Percentiles rank a stretch among this genome's conserved stretches.
Conservation (phyloP, 1,140 invertebrate genomes). For the Tenebrio molitor region DNA sequence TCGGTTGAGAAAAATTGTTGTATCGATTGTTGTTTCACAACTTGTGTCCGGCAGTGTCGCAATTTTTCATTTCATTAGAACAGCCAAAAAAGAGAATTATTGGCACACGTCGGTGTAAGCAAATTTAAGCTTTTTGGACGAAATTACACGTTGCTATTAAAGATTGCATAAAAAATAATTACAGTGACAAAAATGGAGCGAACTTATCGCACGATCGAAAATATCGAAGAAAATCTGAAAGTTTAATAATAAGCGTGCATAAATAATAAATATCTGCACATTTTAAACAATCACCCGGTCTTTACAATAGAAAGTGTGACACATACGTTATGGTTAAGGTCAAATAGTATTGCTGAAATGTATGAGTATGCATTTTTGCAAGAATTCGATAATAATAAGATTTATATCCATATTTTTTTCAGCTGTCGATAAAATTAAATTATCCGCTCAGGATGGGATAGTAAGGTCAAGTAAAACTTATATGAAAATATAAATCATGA, state of each 20-base stretch:
- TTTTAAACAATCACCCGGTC: constrained; percentile 19
- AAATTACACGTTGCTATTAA: background rate
- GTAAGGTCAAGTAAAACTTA: constrained; percentile 2
- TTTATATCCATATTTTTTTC: background rate
- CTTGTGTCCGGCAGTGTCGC: background rate
- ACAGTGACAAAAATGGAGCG: constrained; percentile 23
- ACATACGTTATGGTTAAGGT: constrained; percentile 34
- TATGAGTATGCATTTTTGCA: constrained; percentile 35
- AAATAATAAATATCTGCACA: background rate
- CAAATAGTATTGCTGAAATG: constrained; percentile 35
- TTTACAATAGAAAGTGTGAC: constrained; percentile 33
- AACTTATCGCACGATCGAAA: constrained; percentile 32
- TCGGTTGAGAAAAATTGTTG: too few relatives aligned
- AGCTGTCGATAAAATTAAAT: constrained; percentile 5
- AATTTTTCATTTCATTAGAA: background rate
- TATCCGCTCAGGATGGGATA: constrained; percentile 1
- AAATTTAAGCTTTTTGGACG: background rate
- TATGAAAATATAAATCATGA: constrained; percentile 15
- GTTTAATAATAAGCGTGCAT: background rate
- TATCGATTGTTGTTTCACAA: background rate
- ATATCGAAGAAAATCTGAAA: constrained; percentile 21
- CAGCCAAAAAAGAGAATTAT: background rate
- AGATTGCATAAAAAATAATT: background rate
- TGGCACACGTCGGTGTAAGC: background rate
- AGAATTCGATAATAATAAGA: constrained; percentile 17